Base-by-base conservation (phyloP, 92 coral and sea anemone genomes). In the Desmophyllum pertusum region DNA sequence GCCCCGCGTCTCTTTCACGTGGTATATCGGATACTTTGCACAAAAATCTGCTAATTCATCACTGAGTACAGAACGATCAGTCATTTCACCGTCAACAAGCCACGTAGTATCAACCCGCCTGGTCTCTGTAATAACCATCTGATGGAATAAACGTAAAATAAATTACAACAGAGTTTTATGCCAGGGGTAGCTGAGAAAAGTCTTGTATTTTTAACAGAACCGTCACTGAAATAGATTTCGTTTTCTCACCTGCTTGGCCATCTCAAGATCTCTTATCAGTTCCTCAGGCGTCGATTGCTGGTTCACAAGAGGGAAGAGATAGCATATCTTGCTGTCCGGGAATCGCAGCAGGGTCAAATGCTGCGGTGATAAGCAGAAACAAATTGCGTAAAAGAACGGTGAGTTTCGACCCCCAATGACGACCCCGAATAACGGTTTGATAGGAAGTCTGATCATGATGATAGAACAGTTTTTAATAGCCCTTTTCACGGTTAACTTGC, bases 261-360 rank as follows among this genome's bases (percentile, higher is more conserved):
- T 74, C 27, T 74, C 63, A 29, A 74, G 82, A 63, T 77, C 82
- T 61, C 53, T 19, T 0, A 77, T 55, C 15, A 77, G 70, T 61
- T 77, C 59, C 30, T 77, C 70, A 50, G 82, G 82, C 15, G 50
- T 2, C 31, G 71, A 15, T 17, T 57, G 70, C 2, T 77, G 36
- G 5, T 55, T 77, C 4, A 10, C 29, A 0, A 77, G 71, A 39
- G 82, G 82, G 23, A 77, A 52, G 45, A 77, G 48, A 9, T 77
- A 77, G 3, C 82, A 77, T 6, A 39, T 39, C 11, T 37, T 15
- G 19, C 15, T 25, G 35, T 77, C 71, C 19, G 82, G 82, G 38
- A 55, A 29, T n/a, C 71, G 70, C 45, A 77, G 43, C 70, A 77
- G 38, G 48, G 82, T 59, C 63, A 77, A 77, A 31, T 77, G 57